Evolutionary conservation across 2,113 vertebrate genomes (phyloP).

Genomic region (Saimiri boliviensis): DNA sequence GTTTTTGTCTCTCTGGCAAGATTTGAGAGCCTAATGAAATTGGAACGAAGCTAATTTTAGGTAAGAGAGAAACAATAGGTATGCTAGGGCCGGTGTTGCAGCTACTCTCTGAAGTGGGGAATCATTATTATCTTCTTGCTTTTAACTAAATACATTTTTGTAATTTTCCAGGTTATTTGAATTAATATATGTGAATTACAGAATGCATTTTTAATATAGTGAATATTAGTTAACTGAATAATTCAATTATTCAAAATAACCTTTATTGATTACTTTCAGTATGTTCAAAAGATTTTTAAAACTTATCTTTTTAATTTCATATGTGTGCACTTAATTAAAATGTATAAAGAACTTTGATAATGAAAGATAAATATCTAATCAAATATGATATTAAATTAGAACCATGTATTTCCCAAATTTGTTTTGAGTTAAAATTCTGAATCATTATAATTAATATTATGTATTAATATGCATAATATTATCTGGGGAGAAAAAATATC

Average conservation of each 20-base stretch:
- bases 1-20: not conserved
- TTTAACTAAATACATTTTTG: not conserved
- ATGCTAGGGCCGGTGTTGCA: rapidly evolving
- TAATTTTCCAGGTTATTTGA: not conserved
- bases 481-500: not conserved
- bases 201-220: constrained; percentile 26
- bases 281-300: not conserved
- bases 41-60: not conserved
- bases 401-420: not conserved
- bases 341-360: not conserved
- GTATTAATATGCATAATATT: not conserved
- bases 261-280: not conserved
- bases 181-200: constrained; percentile 10
- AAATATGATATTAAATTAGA: not conserved
- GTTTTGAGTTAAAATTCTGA: not conserved
- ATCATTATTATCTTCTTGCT: not conserved
- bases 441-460: not conserved
- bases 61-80: not conserved
- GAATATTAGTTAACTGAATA: not conserved
- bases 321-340: not conserved
- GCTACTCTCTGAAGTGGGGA: not conserved
- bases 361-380: not conserved
- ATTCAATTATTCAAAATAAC: not conserved
- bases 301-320: not conserved
- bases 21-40: not conserved